Conservation (phyloP, 2,113 vertebrate genomes). For the Phrynosoma blainvillii region DNA sequence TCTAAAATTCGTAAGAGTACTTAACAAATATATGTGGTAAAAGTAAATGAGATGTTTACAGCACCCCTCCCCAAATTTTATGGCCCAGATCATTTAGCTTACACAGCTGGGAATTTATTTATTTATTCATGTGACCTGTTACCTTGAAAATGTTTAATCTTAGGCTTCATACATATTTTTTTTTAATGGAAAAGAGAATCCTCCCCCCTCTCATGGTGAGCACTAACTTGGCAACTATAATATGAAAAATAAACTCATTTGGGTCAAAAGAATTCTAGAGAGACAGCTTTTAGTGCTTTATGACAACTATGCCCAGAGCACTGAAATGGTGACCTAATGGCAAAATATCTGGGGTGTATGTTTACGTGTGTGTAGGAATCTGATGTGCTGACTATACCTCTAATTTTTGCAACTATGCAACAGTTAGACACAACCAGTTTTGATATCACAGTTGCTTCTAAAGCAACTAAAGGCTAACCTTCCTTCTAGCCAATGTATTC, state of each 20-base stretch:
- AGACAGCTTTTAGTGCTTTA: constrained; percentile 42
- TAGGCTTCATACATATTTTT: constrained; percentile 39
- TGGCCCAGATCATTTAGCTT: constrained; percentile 35
- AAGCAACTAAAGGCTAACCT: not conserved
- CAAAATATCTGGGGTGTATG: not conserved
- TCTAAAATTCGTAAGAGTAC: constrained; percentile 25
- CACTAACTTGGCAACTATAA: constrained; percentile 34
- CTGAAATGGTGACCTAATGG: not conserved
- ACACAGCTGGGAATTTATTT: constrained; percentile 18
- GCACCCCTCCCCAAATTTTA: not conserved
- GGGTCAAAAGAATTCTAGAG: constrained; percentile 13
- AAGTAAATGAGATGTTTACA: constrained; percentile 34
- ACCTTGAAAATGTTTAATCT: constrained; percentile 30
- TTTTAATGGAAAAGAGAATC: constrained; percentile 32
- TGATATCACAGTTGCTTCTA: not conserved
- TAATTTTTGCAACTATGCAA: not conserved
- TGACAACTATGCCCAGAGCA: not conserved
- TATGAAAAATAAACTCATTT: constrained; percentile 31
- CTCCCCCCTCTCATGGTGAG: constrained; percentile 23
- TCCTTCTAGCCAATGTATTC: too few species aligned
- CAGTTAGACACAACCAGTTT: not conserved
- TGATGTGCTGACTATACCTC: not conserved
- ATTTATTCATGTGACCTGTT: constrained; percentile 37
- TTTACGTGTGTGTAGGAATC: not conserved
- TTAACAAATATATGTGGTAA: constrained; percentile 49